These are phyloP conservation scores for Styela plicata DNA, from an alignment of 23 tunicate species.

Conservation along the genomic window DNA sequence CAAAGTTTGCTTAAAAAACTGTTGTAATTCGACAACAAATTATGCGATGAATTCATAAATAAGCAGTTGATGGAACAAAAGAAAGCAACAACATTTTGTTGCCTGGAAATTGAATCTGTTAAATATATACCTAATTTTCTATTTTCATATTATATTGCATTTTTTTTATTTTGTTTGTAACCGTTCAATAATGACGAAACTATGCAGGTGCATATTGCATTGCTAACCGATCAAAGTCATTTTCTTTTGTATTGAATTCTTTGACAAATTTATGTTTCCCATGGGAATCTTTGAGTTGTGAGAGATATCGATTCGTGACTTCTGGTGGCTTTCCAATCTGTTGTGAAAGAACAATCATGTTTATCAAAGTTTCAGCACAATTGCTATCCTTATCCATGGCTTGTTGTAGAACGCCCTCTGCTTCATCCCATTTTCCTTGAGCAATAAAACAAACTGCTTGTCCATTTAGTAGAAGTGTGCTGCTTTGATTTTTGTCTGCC, in stretches of 20 bases:
- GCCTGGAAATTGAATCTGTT: neutral
- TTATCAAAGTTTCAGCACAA: conserved; percentile 85
- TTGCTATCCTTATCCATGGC: conserved; percentile 96
- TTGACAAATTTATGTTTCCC: conserved; percentile 62
- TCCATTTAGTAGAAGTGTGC: conserved; percentile 80
- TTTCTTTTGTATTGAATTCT: conserved; percentile 58
- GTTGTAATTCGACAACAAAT: too few species aligned
- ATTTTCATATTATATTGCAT: neutral
- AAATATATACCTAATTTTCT: neutral
- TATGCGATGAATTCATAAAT: too few species aligned
- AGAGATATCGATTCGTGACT: conserved; percentile 72
- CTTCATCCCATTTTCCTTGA: conserved; percentile 96
- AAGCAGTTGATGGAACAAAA: too few species aligned
- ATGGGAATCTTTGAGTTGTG: conserved; percentile 81
- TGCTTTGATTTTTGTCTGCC: conserved; percentile 85
- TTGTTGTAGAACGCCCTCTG: conserved; percentile 92
- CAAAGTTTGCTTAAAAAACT: too few species aligned
- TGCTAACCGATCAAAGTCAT: conserved; percentile 75
- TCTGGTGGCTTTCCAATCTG: conserved; percentile 75
- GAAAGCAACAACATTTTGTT: too few species aligned
- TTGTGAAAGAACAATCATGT: conserved; percentile 80
- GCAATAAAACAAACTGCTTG: conserved; percentile 90
- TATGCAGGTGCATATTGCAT: conserved; percentile 83
- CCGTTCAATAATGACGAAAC: too few species aligned
- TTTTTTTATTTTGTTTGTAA: too few species aligned